Conservation (phyloP, 1,140 invertebrate genomes). For the Panonychus citri region DNA sequence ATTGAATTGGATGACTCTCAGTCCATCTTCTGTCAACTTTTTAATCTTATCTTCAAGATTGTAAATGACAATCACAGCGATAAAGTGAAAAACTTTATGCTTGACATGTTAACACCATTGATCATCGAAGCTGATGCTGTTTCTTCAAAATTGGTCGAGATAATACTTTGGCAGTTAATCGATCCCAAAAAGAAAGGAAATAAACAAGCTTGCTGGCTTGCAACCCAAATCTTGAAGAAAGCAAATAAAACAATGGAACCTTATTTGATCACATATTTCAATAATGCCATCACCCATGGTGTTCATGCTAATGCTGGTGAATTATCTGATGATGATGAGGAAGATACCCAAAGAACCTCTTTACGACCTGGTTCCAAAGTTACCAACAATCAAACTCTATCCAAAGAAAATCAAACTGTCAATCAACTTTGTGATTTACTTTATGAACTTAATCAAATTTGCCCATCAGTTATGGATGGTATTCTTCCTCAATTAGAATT, state of each 20-base stretch:
- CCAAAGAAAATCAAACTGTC: constrained; percentile 1
- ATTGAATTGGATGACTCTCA: constrained; percentile 91
- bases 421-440: constrained; percentile 63
- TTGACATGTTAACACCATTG: constrained; percentile 76
- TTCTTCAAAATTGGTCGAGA: constrained; percentile 74
- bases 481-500: constrained; percentile 85
- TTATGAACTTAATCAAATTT: constrained; percentile 85
- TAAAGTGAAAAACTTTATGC: constrained; percentile 87
- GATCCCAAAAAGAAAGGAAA: constrained; percentile 79
- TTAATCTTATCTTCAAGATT: constrained; percentile 61
- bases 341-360: not conserved
- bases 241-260: constrained; percentile 74
- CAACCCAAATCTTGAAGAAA: constrained; percentile 71
- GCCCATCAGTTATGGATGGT: constrained; percentile 56
- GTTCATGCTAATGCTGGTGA: constrained; percentile 8
- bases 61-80: constrained; percentile 74
- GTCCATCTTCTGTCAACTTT: constrained; percentile 81
- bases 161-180: constrained; percentile 79
- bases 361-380: not conserved
- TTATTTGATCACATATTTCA: constrained; percentile 36
- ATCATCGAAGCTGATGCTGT: constrained; percentile 86
- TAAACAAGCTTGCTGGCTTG: constrained; percentile 67
- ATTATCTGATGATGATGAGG: constrained; percentile 8
- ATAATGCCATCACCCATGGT: constrained; percentile 6
- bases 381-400: not conserved